Conservation (phyloP, 2,888 invertebrate species). For the Hydrotaea cyrtoneurina region DNA sequence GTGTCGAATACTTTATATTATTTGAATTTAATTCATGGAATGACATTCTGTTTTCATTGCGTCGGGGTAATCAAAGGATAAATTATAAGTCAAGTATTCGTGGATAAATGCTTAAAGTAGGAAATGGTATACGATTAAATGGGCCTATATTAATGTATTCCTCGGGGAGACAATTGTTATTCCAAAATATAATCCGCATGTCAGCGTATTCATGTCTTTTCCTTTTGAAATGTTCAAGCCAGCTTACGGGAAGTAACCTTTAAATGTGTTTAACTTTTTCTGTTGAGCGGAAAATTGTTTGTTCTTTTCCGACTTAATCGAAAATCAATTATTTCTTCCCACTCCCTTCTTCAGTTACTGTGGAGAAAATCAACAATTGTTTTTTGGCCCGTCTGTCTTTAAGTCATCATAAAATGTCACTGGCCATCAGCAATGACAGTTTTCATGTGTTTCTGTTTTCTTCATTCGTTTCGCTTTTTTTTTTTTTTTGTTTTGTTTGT, state of each 20-base stretch:
- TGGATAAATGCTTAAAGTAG: too few relatives aligned
- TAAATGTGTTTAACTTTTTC: slow-evolving; percentile 3
- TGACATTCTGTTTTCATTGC: background rate
- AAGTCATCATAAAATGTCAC: slow-evolving; percentile 27
- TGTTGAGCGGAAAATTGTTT: slow-evolving; percentile 14
- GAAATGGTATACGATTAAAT: too few relatives aligned
- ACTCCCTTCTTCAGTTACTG: background rate
- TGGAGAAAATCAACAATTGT: slow-evolving; percentile 20
- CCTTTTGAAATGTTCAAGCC: background rate
- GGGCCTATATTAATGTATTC: too few relatives aligned
- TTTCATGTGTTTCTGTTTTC: slow-evolving; percentile 9
- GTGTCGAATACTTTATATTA: background rate
- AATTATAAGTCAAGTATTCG: too few relatives aligned
- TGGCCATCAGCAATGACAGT: slow-evolving; percentile 32
- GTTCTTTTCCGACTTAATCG: background rate
- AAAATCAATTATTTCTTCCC: slow-evolving; percentile 20
- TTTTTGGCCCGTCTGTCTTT: slow-evolving; percentile 1
- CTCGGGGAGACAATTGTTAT: too few relatives aligned
- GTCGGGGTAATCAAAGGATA: too few relatives aligned
- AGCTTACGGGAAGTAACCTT: background rate
- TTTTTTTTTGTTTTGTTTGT: slow-evolving; percentile 30
- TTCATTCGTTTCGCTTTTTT: slow-evolving; percentile 11
- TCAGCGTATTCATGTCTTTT: too few relatives aligned
- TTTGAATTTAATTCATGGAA: background rate
- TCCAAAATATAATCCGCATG: too few relatives aligned